Conservation (phyloP, 2,888 invertebrate genomes). For the Yponomeuta plumbellus region DNA sequence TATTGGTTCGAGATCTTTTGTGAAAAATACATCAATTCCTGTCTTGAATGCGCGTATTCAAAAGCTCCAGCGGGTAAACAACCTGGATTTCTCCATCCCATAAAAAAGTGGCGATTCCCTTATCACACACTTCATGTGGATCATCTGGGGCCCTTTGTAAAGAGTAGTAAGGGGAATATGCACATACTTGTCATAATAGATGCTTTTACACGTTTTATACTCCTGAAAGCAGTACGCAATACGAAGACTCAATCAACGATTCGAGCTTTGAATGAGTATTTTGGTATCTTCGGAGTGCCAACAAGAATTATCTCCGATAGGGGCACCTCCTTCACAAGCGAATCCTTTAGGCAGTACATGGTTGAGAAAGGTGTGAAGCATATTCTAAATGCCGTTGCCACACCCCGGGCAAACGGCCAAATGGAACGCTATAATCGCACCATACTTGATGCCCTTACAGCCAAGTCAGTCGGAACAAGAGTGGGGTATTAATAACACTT, state of each 20-base stretch:
- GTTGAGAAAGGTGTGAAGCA: constrained; percentile 15
- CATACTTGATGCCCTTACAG: constrained; percentile 13
- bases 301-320: constrained; percentile 14
- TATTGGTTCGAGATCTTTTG: constrained; percentile 20
- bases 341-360: constrained; percentile 15
- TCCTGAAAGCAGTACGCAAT: constrained; percentile 16
- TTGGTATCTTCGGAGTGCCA: constrained; percentile 11
- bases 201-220: constrained; percentile 20
- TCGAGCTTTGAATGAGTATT: background rate
- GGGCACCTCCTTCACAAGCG: constrained; percentile 17
- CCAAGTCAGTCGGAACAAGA: constrained; percentile 9
- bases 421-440: constrained; percentile 14
- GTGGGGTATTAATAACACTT: constrained; percentile 20
- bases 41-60: constrained; percentile 9
- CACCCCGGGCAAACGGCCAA: constrained; percentile 7
- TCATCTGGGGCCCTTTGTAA: constrained; percentile 18
- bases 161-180: constrained; percentile 16
- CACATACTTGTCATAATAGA: constrained; percentile 14
- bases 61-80: constrained; percentile 14
- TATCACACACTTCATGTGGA: no score
- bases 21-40: no score
- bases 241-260: constrained; percentile 17
- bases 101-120: constrained; percentile 17
- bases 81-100: constrained; percentile 19
- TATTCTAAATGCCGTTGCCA: constrained; percentile 8